A percentile compares a stretch with the other conserved stretches of the same genome.
Conservation (phyloP, 2,888 invertebrate genomes). For the Mythimna loreyi region DNA sequence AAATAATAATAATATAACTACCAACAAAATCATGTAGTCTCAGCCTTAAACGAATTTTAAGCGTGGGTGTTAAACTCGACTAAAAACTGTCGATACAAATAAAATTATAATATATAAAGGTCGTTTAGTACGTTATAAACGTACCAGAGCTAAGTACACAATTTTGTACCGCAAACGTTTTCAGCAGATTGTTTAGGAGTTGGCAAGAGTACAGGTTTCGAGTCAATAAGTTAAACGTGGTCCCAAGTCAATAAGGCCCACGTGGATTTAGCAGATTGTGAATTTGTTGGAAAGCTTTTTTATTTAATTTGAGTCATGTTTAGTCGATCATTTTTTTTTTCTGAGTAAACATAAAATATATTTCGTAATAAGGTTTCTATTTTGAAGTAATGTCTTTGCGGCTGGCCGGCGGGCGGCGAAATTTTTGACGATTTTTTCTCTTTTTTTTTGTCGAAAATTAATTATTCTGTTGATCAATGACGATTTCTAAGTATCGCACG, state of each 20-base stretch:
- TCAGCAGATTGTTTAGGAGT: slow-evolving; percentile 53
- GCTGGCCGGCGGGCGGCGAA: too few species aligned
- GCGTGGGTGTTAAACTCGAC: neutral
- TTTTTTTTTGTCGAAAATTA: neutral
- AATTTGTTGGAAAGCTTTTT: slow-evolving; percentile 28
- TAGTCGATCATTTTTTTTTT: neutral
- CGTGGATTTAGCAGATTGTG: slow-evolving; percentile 37
- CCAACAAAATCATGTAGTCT: neutral
- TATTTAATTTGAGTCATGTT: slow-evolving; percentile 12
- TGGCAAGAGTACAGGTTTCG: slow-evolving; percentile 50
- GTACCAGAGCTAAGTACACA: slow-evolving; percentile 43
- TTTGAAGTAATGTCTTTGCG: neutral
- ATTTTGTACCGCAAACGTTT: slow-evolving; percentile 54
- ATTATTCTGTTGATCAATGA: slow-evolving; percentile 7
- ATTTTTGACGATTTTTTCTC: slow-evolving; percentile 14
- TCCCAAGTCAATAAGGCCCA: slow-evolving; percentile 57
- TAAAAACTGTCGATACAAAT: slow-evolving; percentile 22
- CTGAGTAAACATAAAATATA: neutral
- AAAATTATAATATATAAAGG: slow-evolving; percentile 26
- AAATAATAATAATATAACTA: too few species aligned
- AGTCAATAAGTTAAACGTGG: slow-evolving; percentile 50
- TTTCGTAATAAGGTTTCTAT: neutral
- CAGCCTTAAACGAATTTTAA: neutral
- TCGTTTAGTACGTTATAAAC: slow-evolving; percentile 30
- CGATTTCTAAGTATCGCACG: neutral